phyloP scores from a whole-genome alignment of 2,888 invertebrate species.

The Ptilodon capucinus region DNA sequence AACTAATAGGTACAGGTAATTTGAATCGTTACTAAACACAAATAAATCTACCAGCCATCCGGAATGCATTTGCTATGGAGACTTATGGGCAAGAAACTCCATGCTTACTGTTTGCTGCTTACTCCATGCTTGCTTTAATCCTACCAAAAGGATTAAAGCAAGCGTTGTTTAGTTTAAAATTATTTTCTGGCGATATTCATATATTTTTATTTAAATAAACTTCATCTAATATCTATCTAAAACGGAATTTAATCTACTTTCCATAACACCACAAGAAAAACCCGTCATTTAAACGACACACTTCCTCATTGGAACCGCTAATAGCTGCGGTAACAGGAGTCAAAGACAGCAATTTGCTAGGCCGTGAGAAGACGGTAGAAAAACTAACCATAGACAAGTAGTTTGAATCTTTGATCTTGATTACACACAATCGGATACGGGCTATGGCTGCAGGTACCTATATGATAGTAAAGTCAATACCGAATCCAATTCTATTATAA shows the following conservation, averaged over 20 bases:
- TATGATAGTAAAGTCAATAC: not conserved
- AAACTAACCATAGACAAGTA: constrained; percentile 1
- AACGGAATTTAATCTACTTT: not conserved
- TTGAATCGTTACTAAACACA: too few species aligned
- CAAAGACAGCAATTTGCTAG: constrained; percentile 11
- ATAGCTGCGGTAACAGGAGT: constrained; percentile 2
- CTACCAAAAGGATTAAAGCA: too few species aligned
- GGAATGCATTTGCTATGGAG: too few species aligned
- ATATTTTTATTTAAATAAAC: too few species aligned
- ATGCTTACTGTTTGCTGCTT: too few species aligned
- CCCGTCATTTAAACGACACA: not conserved
- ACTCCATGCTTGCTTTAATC: too few species aligned
- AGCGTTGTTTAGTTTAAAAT: too few species aligned
- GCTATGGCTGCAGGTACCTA: constrained; percentile 8
- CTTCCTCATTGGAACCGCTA: constrained; percentile 10
- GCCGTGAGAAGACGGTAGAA: constrained; percentile 28
- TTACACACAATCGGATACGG: constrained; percentile 15
- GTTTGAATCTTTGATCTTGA: constrained; percentile 16
- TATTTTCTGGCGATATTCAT: too few species aligned
- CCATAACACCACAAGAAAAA: not conserved
- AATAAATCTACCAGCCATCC: too few species aligned
- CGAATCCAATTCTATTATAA: too few species aligned
- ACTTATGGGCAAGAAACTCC: too few species aligned
- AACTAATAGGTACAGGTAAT: too few species aligned
- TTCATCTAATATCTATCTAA: not conserved